Base-by-base conservation (phyloP, 1,140 invertebrate species). In the Eueides isabella region DNA sequence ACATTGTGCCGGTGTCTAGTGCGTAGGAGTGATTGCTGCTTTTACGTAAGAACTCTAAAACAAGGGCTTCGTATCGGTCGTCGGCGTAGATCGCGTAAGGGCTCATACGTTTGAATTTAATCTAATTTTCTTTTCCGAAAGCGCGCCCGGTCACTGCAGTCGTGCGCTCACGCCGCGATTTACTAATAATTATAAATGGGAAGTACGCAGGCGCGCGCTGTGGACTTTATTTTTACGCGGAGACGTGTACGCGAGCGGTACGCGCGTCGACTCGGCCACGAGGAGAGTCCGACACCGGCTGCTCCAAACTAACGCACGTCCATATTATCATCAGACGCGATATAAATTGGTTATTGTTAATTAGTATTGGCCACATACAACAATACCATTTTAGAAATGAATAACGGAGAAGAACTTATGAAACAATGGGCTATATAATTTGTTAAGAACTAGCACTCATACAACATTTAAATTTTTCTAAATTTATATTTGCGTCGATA, bases 141-240 rank as follows among this genome's bases (percentile, higher is more conserved):
- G 84, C 85, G 83, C 81, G 84, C 81, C 85, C 83, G 83, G 83
- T 78, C 80, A 85, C 87, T 85, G 85, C 86, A 87, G 88, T 90
- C 91, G 86, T 88, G 87, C 86, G 85, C 87, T 81, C 84, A 84
- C 81, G 83, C 86, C 78, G 82, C 85, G 89, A 87, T 92, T 92
- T 92, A 92, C 91, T 92, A 90, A 92, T 92, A 92, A 92, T 92
- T 91, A 91, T 91, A 92, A 91, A 92, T 91, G 87, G 86, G 85
- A 91, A 91, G 89, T 91, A 84, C 89, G 85, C 88, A 85, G 82
- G 85, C 85, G 89, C 80, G 83, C 88, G 79, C 82, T 77, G 87
- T 86, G 77, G 90, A 92, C 87, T 91, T 92, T 92, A 92, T 92
- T 92, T 92, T 92, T 91, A 91, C 82, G 88, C 91, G 85, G 89